Evolutionary conservation across 2,888 invertebrate species (phyloP), one percentile per base, ranked within the genome.

Genomic region (Hedya salicella): DNA sequence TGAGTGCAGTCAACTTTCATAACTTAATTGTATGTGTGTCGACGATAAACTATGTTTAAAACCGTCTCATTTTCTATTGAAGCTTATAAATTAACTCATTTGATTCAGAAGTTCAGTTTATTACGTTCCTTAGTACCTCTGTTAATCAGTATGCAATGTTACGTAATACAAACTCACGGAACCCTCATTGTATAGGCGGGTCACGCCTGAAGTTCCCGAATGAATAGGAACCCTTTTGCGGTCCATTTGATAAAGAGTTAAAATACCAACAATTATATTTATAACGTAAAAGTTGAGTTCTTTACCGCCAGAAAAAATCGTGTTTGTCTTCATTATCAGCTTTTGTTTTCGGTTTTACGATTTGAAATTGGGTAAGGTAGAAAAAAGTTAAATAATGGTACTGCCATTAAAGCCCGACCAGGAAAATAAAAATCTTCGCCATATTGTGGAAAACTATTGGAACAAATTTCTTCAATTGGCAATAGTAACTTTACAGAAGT

Each of bases 201-300:
- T 48, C 54, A 46, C 30, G 54, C 21, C 2, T 40, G 21, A 14
- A 14, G 39, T 60, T 21, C 13, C 14, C 36, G 25, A 32, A 54
- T 56, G 54, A 62, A 54, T 56, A 40, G 48, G 54, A n/a, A 62
- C 54, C 53, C 44, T 62, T 62, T 62, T 56, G 46, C 62, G 62
- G 62, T 48, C 39, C 54, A 48, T 62, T 62, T 62, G 30, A 48
- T 30, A 62, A 62, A 62, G 62, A 48, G 62, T 62, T 62, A 54
- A 54, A 54, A 62, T 54, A 62, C 54, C 54, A 54, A 48, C 46
- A 48, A 30, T 54, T 17, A 46, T 54, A 48, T 62, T 62, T 62
- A 62, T 52, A 44, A 42, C 19, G 19, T 6, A 32, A 62, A 42
- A 62, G 42, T 52, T 62, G n/a, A 16, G 6, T 6, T 30, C 11